Evolutionary conservation across 2,888 invertebrate species (phyloP).

Genomic region (Megamerina dolium): DNA sequence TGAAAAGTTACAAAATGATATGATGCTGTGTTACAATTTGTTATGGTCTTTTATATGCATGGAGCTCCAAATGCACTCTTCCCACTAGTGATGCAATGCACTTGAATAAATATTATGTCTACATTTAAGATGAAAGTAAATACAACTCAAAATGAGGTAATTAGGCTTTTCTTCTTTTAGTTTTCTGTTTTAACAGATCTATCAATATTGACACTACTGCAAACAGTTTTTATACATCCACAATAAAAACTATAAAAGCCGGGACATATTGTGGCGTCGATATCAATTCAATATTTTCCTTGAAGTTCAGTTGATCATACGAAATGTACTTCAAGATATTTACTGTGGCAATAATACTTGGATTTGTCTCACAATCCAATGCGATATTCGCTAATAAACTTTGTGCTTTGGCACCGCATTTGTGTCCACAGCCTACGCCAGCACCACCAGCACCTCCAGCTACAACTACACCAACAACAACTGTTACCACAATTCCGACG

Average conservation of each 20-base stretch:
- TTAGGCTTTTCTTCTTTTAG: background rate
- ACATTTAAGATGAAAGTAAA: too few species aligned
- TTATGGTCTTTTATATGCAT: background rate
- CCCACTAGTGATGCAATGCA: too few species aligned
- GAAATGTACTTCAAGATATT: background rate
- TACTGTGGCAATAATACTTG: slow-evolving; percentile 1
- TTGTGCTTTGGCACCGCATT: background rate
- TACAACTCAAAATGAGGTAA: too few species aligned
- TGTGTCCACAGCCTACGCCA: background rate
- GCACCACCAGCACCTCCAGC: background rate
- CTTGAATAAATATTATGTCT: too few species aligned
- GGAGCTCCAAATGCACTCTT: too few species aligned
- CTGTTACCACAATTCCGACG: too few species aligned
- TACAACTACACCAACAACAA: background rate
- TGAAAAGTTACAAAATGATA: too few species aligned
- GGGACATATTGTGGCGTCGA: background rate
- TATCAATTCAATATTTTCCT: too few species aligned
- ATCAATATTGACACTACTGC: background rate
- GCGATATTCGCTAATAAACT: background rate
- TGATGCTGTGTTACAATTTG: background rate
- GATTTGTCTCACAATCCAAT: slow-evolving; percentile 3
- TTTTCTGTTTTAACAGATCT: background rate
- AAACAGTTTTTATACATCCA: background rate
- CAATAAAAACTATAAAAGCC: background rate
- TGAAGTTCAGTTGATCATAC: too few species aligned